Conservation (phyloP, 2,113 vertebrate species). For the Peromyscus leucopus region DNA sequence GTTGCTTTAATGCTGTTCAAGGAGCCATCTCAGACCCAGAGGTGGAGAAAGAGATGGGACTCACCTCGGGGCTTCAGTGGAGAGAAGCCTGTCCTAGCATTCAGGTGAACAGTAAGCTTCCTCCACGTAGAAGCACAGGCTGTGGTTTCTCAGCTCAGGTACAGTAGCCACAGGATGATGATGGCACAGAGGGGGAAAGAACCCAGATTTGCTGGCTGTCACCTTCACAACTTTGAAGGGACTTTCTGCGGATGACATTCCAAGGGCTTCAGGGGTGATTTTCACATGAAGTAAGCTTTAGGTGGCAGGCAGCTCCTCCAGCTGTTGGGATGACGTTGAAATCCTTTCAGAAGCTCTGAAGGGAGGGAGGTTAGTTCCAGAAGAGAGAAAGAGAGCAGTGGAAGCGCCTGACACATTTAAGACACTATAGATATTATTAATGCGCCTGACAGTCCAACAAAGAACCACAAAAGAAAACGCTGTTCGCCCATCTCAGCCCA, state of each 20-base stretch:
- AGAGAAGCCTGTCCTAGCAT: neutral
- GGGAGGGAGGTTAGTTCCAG: too few species aligned
- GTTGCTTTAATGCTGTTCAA: neutral
- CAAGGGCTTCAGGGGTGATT: neutral
- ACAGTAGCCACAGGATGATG: neutral
- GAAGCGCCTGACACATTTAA: neutral
- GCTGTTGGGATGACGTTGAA: neutral
- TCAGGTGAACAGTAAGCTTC: neutral
- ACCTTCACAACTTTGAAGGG: neutral
- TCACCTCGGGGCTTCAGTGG: neutral
- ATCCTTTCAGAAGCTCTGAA: neutral
- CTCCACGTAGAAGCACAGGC: neutral
- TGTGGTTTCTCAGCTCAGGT: neutral
- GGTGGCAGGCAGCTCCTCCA: too few species aligned
- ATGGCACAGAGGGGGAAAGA: neutral
- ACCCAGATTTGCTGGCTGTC: neutral
- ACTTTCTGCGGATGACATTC: neutral
- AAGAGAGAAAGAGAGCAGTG: neutral
- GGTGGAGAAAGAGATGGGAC: neutral
- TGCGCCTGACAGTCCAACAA: neutral
- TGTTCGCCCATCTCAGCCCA: neutral
- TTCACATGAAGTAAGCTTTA: neutral
- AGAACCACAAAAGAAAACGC: neutral
- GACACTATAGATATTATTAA: neutral
- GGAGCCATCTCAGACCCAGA: neutral